Percentiles rank a stretch among this genome's conserved stretches.
Conservation (phyloP, 2,797 vertebrate genomes). For the Phrynocephalus vlangalii region DNA sequence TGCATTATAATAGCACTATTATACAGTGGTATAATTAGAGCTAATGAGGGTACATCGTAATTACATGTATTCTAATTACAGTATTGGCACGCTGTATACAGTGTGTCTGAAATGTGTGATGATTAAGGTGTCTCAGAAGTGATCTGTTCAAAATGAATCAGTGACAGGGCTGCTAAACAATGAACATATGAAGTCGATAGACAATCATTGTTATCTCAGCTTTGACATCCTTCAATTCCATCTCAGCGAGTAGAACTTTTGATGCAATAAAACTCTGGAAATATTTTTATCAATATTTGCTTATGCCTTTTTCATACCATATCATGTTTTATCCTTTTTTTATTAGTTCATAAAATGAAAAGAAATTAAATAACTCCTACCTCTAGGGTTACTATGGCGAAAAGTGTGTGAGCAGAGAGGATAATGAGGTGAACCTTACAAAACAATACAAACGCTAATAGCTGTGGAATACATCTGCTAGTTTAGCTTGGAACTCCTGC, state of each 20-base stretch:
- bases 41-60: constrained; percentile 39
- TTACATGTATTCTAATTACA: constrained; percentile 44
- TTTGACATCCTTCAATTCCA: constrained; percentile 21
- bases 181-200: constrained; percentile 32
- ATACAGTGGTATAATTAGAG: constrained; percentile 36
- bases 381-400: neutral
- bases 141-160: constrained; percentile 17
- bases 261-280: constrained; percentile 57
- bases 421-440: constrained; percentile 18
- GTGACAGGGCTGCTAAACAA: neutral
- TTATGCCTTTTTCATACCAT: constrained; percentile 33
- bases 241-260: constrained; percentile 39
- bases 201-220: constrained; percentile 38
- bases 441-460: neutral
- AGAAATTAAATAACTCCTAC: constrained; percentile 49
- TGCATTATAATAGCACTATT: constrained; percentile 30
- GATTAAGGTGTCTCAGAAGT: constrained; percentile 37
- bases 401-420: constrained; percentile 32
- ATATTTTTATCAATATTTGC: constrained; percentile 48
- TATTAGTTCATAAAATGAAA: constrained; percentile 38
- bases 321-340: constrained; percentile 36
- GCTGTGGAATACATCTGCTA: neutral
- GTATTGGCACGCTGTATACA: constrained; percentile 26
- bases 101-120: constrained; percentile 15
- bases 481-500: rapidly evolving